Evolutionary conservation across 1,140 invertebrate genomes (phyloP).

Genomic region (Drosophila arizonae): DNA sequence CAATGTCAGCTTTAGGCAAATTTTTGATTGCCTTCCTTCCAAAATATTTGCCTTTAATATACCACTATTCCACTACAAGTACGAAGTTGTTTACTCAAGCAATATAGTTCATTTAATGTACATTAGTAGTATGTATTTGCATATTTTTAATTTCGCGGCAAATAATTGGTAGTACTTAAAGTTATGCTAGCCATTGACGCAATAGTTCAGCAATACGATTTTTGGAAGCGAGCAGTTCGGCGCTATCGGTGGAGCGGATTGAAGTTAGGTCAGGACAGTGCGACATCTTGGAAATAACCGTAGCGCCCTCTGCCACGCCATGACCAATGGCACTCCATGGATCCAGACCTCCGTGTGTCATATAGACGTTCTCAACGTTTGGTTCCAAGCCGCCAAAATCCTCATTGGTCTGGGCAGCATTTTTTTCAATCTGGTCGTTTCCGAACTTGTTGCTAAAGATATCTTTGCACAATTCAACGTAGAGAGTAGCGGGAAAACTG

Average conservation of each 20-base stretch:
- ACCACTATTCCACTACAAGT: no score
- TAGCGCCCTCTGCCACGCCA: conserved; percentile 84
- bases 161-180: background rate
- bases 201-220: conserved; percentile 84
- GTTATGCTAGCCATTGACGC: conserved; percentile 84
- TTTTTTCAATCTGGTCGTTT: conserved; percentile 82
- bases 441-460: conserved; percentile 86
- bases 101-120: no score
- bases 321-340: conserved; percentile 87
- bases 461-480: conserved; percentile 87
- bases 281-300: conserved; percentile 81
- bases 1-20: no score
- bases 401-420: conserved; percentile 85
- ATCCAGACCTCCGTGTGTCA: conserved; percentile 86
- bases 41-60: no score
- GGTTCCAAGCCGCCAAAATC: conserved; percentile 85
- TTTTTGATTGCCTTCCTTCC: no score
- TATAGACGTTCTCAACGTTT: conserved; percentile 85
- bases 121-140: no score
- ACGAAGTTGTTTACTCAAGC: no score
- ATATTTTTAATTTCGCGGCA: no score
- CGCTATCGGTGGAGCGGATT: conserved; percentile 84
- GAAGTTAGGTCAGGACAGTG: conserved; percentile 90
- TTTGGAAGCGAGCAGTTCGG: conserved; percentile 86
- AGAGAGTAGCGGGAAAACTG: conserved; percentile 85